phyloP scores from a whole-genome alignment of 2,113 vertebrate species.

The Lophotis ruficrista region DNA sequence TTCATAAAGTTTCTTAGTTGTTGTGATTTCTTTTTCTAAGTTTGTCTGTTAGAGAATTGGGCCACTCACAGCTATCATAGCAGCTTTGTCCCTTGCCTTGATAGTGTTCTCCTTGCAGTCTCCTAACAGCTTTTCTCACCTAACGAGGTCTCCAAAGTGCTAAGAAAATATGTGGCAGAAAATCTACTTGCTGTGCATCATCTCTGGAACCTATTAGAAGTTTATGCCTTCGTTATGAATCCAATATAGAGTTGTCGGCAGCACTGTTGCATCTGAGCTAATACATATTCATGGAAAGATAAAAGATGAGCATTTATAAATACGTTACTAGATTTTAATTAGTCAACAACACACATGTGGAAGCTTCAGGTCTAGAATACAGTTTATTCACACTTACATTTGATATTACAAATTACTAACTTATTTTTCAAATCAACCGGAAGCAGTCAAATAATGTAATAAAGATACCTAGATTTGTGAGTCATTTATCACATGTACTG shows the following conservation, averaged over 20 bases:
- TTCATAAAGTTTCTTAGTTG: neutral
- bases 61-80: neutral
- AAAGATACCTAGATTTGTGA: neutral
- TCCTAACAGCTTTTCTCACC: conserved; percentile 22
- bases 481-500: neutral
- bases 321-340: neutral
- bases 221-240: neutral
- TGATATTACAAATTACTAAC: neutral
- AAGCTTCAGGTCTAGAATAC: neutral
- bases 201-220: neutral
- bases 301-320: neutral
- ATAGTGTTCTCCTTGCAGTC: neutral
- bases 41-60: neutral
- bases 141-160: conserved; percentile 38
- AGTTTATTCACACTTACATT: neutral
- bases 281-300: neutral
- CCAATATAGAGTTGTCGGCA: neutral
- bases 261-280: neutral
- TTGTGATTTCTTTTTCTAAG: conserved; percentile 1
- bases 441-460: neutral
- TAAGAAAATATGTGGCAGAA: conserved; percentile 2
- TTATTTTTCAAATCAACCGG: neutral
- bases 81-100: neutral
- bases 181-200: neutral
- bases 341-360: neutral